These are phyloP conservation scores for Cyprinus carpio DNA, from an alignment of 2,113 vertebrate genomes.

Conservation along the genomic window DNA sequence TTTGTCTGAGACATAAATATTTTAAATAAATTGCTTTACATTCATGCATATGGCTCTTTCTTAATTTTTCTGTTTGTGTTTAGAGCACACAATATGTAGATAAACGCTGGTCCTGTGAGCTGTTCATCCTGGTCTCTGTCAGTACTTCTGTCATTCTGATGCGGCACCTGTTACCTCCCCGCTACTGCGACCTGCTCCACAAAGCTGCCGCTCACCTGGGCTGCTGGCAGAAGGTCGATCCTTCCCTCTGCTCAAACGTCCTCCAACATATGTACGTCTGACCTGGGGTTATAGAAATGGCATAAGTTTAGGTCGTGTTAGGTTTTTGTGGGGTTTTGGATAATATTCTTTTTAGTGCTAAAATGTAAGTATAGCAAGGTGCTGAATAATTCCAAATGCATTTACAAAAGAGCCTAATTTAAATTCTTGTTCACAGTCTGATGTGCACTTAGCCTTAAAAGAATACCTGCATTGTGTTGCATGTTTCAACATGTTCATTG, in stretches of 20 bases:
- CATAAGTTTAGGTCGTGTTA: neutral
- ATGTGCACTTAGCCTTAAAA: neutral
- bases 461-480: constrained; percentile 3
- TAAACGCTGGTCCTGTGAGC: constrained; percentile 97
- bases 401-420: neutral
- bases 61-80: neutral
- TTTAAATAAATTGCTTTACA: neutral
- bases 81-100: constrained; percentile 99
- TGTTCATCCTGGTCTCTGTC: constrained; percentile 95
- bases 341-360: neutral
- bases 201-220: constrained; percentile 96
- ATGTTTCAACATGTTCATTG: constrained; percentile 15
- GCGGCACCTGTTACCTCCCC: constrained; percentile 90
- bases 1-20: no score
- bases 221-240: constrained; percentile 99
- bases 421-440: neutral
- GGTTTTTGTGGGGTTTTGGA: neutral
- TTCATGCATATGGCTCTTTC: neutral
- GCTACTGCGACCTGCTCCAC: constrained; percentile 95
- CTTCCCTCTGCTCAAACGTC: constrained; percentile 93
- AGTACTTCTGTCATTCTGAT: constrained; percentile 96
- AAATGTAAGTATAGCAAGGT: neutral
- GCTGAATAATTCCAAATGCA: neutral
- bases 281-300: neutral
- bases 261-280: constrained; percentile 92